These are phyloP conservation scores for Eristalinus sepulchralis DNA, from an alignment of 2,888 invertebrate species.

Conservation along the genomic window DNA sequence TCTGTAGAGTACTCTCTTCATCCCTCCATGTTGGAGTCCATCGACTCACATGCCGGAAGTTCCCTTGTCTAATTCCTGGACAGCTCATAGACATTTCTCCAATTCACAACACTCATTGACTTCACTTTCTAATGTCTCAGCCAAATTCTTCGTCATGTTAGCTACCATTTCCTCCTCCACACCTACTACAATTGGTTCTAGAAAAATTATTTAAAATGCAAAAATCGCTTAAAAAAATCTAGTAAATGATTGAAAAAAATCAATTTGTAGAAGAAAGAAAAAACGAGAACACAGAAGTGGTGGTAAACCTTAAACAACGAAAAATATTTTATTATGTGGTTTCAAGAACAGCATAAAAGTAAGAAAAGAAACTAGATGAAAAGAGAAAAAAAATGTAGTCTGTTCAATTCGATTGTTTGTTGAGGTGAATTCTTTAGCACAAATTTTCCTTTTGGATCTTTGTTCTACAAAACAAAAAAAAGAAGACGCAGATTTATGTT, in stretches of 20 bases:
- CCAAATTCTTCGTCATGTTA: background rate
- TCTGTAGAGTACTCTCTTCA: no score
- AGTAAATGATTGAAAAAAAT: slow-evolving; percentile 23
- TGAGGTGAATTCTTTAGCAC: slow-evolving; percentile 45
- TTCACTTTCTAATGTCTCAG: background rate
- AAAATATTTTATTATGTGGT: slow-evolving; percentile 65
- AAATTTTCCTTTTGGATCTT: slow-evolving; percentile 25
- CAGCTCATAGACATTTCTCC: no score
- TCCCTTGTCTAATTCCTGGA: no score
- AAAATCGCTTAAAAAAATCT: slow-evolving; percentile 53
- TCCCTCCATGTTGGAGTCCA: no score
- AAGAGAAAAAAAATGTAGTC: background rate
- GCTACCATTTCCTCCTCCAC: background rate
- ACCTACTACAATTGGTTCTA: slow-evolving; percentile 19
- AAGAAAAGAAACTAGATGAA: background rate
- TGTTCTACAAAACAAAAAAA: background rate
- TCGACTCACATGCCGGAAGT: no score
- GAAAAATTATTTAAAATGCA: slow-evolving; percentile 40
- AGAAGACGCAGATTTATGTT: background rate
- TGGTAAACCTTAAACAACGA: slow-evolving; percentile 63
- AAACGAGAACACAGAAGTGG: slow-evolving; percentile 17
- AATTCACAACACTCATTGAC: background rate
- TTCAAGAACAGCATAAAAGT: slow-evolving; percentile 29
- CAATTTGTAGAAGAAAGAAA: slow-evolving; percentile 52
- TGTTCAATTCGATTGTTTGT: background rate